These are phyloP conservation scores for Microcaecilia unicolor DNA, from an alignment of 2,797 vertebrate species.

Conservation along the genomic window DNA sequence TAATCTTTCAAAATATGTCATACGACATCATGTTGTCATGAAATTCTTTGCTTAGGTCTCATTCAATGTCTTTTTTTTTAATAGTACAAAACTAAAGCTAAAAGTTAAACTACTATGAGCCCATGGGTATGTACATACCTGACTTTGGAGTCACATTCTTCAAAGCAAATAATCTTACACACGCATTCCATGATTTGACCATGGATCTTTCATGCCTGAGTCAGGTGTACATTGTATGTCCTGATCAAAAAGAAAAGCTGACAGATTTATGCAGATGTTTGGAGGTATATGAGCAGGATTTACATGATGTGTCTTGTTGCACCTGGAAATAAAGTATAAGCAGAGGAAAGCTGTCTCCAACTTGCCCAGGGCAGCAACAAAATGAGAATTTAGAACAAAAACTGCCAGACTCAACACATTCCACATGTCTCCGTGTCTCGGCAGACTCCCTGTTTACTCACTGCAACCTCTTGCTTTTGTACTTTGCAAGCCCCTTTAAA, in stretches of 20 bases:
- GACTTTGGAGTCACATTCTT: too few species aligned
- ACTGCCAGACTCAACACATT: constrained; percentile 2
- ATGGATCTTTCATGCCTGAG: not conserved
- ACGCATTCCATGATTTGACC: not conserved
- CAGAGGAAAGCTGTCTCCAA: not conserved
- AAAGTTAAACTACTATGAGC: too few species aligned
- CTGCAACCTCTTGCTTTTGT: too few species aligned
- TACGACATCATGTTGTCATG: too few species aligned
- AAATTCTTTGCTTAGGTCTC: too few species aligned
- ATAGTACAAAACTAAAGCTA: too few species aligned
- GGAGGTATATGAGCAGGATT: constrained; percentile 7
- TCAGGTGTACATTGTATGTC: not conserved
- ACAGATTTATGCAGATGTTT: constrained; percentile 9
- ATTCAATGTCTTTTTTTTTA: too few species aligned
- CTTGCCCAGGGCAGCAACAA: not conserved
- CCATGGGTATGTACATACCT: too few species aligned
- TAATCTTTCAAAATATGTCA: too few species aligned
- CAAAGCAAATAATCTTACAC: too few species aligned
- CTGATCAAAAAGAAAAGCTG: constrained; percentile 5
- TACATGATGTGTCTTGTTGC: constrained; percentile 11
- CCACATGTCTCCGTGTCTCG: constrained; percentile 13
- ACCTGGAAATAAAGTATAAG: constrained; percentile 20
- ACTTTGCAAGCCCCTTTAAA: too few species aligned
- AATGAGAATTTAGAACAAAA: not conserved
- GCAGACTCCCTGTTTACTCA: too few species aligned